Evolutionary conservation across 2,113 vertebrate species (phyloP).

Genomic region (Phaetusa simplex): DNA sequence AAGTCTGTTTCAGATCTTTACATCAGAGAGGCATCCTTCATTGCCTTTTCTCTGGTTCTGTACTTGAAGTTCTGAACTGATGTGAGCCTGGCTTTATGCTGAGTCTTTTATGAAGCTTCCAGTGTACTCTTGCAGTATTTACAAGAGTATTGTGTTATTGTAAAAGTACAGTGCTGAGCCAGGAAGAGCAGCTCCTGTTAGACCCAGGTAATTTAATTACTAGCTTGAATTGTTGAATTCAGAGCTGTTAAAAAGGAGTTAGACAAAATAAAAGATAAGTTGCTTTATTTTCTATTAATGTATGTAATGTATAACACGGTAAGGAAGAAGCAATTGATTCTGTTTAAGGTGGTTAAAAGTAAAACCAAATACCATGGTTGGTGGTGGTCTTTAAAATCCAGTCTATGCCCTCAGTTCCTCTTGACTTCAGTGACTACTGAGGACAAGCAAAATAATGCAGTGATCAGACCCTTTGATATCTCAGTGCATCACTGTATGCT

Average conservation of each 20-base stretch:
- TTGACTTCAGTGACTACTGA: not conserved
- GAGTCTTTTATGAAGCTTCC: not conserved
- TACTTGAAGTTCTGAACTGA: not conserved
- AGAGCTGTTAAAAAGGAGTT: not conserved
- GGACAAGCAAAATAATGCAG: not conserved
- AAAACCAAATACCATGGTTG: not conserved
- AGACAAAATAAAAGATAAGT: not conserved
- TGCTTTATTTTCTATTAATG: not conserved
- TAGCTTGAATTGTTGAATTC: not conserved
- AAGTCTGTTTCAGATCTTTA: not conserved
- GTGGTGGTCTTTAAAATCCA: not conserved
- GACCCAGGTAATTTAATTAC: not conserved
- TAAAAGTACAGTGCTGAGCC: not conserved
- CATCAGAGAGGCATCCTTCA: not conserved
- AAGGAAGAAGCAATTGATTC: not conserved
- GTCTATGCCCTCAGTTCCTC: not conserved
- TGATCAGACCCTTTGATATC: not conserved
- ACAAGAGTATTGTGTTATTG: not conserved
- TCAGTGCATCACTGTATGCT: not conserved
- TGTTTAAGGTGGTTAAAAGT: not conserved
- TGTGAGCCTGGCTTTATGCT: not conserved
- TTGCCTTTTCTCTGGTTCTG: not conserved
- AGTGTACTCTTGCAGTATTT: not conserved
- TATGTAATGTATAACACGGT: rapidly evolving
- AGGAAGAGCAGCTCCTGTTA: not conserved